Conservation (phyloP, 1,140 invertebrate species). For the Drosophila murphyi region DNA sequence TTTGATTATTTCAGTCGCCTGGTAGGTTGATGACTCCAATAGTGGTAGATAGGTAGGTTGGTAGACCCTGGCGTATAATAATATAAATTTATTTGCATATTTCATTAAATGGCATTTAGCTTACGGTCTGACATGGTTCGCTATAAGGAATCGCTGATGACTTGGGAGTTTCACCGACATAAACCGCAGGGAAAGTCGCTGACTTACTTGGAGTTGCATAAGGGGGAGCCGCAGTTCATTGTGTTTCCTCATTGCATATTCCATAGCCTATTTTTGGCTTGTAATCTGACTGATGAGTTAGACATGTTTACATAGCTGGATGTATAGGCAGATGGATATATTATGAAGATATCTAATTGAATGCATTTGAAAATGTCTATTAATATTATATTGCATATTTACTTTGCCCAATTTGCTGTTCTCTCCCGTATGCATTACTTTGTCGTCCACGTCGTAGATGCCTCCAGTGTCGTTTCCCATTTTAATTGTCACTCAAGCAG, state of each 20-base stretch:
- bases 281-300: too few species aligned
- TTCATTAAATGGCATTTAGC: conserved; percentile 49
- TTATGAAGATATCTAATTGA: too few species aligned
- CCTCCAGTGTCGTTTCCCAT: not conserved
- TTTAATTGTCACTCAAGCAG: conserved; percentile 41
- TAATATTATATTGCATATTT: too few species aligned
- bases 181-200: not conserved
- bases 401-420: too few species aligned
- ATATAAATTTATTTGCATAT: conserved; percentile 73
- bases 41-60: conserved; percentile 14
- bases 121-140: conserved; percentile 9
- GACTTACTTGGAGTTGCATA: not conserved
- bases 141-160: conserved; percentile 14
- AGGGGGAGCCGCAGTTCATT: not conserved
- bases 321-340: too few species aligned
- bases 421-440: too few species aligned
- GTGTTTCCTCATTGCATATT: not conserved
- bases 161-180: conserved; percentile 11
- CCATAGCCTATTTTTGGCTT: not conserved
- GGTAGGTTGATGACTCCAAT: conserved; percentile 13
- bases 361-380: too few species aligned
- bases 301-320: too few species aligned
- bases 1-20: conserved; percentile 64
- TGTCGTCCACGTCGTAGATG: too few species aligned
- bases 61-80: conserved; percentile 61